phyloP scores from a whole-genome alignment of 2,797 vertebrate genomes.

The Tapera naevia region DNA sequence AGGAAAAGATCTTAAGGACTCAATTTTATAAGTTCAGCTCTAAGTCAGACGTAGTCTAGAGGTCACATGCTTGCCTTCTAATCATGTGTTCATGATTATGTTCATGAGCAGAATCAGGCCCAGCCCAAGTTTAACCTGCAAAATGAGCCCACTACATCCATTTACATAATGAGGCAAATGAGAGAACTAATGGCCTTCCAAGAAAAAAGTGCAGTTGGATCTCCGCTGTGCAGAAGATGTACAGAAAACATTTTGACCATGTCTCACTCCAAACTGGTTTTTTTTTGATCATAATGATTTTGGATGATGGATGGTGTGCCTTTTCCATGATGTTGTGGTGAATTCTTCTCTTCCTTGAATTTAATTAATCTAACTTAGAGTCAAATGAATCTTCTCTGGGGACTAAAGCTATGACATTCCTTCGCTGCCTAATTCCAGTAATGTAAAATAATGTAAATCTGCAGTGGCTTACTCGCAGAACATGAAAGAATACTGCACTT shows the following conservation, averaged over 20 bases:
- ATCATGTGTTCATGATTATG: not conserved
- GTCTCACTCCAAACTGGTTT: not conserved
- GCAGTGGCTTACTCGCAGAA: not conserved
- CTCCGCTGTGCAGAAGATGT: not conserved
- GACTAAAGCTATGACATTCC: not conserved
- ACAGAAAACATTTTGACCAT: not conserved
- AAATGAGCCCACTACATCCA: not conserved
- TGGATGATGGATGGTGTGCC: not conserved
- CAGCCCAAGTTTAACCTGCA: not conserved
- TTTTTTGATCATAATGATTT: not conserved
- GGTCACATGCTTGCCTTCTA: not conserved
- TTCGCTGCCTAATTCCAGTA: not conserved
- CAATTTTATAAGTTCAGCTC: not conserved
- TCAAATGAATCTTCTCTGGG: accelerated
- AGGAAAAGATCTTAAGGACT: not conserved
- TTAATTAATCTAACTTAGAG: not conserved
- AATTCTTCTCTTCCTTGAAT: not conserved
- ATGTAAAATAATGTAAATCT: not conserved
- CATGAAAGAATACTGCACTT: not conserved
- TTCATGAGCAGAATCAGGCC: not conserved
- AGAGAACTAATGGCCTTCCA: not conserved
- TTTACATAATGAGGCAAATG: not conserved
- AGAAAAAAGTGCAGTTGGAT: not conserved
- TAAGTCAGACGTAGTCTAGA: not conserved
- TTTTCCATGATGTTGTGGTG: not conserved